Conservation (phyloP, 2,113 vertebrate genomes). For the Grus americana region DNA sequence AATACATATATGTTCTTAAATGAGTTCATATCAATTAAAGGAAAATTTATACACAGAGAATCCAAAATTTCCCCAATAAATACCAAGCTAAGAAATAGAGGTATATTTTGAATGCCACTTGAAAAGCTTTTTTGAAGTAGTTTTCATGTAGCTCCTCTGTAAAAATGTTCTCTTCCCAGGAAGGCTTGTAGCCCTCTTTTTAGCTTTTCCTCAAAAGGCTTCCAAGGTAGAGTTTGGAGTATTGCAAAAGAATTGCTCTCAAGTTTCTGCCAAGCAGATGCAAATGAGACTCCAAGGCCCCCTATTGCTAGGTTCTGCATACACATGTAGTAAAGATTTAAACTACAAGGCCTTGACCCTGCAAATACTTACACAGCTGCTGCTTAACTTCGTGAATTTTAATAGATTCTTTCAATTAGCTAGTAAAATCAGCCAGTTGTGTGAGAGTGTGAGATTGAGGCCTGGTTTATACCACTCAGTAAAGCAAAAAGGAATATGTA, state of each 20-base stretch:
- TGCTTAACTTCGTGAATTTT: conserved; percentile 47
- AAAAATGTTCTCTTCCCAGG: not conserved
- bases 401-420: conserved; percentile 28
- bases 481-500: not conserved
- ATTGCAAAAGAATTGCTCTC: not conserved
- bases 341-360: conserved; percentile 58
- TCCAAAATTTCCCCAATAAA: not conserved
- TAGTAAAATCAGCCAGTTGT: not conserved
- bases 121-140: not conserved
- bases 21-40: not conserved
- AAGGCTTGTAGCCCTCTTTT: not conserved
- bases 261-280: conserved; percentile 29
- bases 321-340: conserved; percentile 52
- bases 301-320: conserved; percentile 45
- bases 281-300: conserved; percentile 33
- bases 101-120: not conserved
- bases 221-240: not conserved
- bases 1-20: not conserved
- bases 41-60: not conserved
- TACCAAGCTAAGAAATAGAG: not conserved
- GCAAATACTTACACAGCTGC: conserved; percentile 56
- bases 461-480: not conserved
- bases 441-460: not conserved
- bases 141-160: not conserved
- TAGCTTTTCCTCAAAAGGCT: not conserved